A percentile compares a stretch with the other conserved stretches of the same genome.
Evolutionary conservation across 2,113 vertebrate genomes (phyloP).

Genomic region (Lucifuga dentata): DNA sequence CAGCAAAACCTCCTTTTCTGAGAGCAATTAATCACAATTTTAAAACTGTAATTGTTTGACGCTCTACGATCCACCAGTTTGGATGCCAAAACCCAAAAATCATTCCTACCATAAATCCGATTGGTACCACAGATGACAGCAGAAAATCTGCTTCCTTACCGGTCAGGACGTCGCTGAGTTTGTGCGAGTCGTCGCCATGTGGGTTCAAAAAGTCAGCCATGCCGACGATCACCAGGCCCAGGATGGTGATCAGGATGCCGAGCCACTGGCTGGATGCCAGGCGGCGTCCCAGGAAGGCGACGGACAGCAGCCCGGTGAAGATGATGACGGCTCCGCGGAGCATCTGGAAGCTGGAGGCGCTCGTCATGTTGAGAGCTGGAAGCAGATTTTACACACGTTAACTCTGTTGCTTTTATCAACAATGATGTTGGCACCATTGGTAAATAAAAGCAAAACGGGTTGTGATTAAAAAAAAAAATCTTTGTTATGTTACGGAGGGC

Average conservation of each 20-base stretch:
- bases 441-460: too few relatives aligned
- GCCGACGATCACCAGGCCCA: constrained; percentile 91
- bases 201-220: constrained; percentile 87
- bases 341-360: constrained; percentile 98
- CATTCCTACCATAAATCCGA: neutral
- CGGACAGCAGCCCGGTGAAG: constrained; percentile 93
- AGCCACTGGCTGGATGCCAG: constrained; percentile 89
- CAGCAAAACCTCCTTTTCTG: too few relatives aligned
- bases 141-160: constrained; percentile 72
- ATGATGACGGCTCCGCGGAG: constrained; percentile 92
- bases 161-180: constrained; percentile 90
- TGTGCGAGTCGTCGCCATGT: constrained; percentile 69
- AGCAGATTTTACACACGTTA: too few relatives aligned
- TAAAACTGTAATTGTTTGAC: too few relatives aligned
- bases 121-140: neutral
- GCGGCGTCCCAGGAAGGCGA: constrained; percentile 89
- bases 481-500: too few relatives aligned
- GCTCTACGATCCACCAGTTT: neutral
- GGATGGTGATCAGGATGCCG: constrained; percentile 91
- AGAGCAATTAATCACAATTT: too few relatives aligned
- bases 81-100: neutral
- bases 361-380: constrained; percentile 94
- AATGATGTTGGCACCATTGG: too few relatives aligned
- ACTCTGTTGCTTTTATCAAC: too few relatives aligned
- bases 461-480: too few relatives aligned